These are phyloP conservation scores for Thymelicus sylvestris DNA, from an alignment of 2,888 invertebrate genomes.

Conservation along the genomic window DNA sequence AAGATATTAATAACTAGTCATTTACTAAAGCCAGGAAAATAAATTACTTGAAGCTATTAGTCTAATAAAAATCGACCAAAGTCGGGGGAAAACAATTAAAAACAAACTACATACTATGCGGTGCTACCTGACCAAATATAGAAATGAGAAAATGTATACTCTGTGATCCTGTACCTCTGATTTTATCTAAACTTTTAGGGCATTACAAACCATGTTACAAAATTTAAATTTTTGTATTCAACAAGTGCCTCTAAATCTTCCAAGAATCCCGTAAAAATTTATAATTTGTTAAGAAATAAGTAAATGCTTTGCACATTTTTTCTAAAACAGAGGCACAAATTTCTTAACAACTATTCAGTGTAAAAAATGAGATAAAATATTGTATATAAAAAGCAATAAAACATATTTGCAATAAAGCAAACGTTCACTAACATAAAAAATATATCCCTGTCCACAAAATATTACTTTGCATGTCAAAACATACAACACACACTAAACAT, in stretches of 20 bases:
- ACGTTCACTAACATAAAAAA: constrained; percentile 13
- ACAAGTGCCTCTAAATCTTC: too few species aligned
- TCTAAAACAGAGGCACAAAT: too few species aligned
- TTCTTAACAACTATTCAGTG: too few species aligned
- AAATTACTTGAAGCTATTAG: constrained; percentile 25
- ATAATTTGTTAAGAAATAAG: not conserved
- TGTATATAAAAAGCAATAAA: constrained; percentile 1
- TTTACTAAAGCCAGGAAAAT: constrained; percentile 13
- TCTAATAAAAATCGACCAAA: not conserved
- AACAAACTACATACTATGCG: not conserved
- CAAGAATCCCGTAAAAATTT: too few species aligned
- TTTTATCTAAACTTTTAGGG: too few species aligned
- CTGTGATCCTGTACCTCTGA: not conserved
- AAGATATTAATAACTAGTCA: constrained; percentile 44
- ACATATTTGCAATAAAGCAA: constrained; percentile 11
- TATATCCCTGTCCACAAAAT: constrained; percentile 18
- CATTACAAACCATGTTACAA: too few species aligned
- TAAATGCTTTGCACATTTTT: too few species aligned
- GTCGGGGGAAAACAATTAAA: not conserved
- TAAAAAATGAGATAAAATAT: not conserved
- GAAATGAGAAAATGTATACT: not conserved
- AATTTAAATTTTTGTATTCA: too few species aligned
- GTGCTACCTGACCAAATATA: not conserved
- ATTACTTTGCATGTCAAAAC: constrained; percentile 21
- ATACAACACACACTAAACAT: constrained; percentile 34